Percentiles rank a stretch among this genome's conserved stretches.
These are phyloP conservation scores for Zosterops lateralis DNA, from an alignment of 2,113 vertebrate genomes.

Conservation along the genomic window DNA sequence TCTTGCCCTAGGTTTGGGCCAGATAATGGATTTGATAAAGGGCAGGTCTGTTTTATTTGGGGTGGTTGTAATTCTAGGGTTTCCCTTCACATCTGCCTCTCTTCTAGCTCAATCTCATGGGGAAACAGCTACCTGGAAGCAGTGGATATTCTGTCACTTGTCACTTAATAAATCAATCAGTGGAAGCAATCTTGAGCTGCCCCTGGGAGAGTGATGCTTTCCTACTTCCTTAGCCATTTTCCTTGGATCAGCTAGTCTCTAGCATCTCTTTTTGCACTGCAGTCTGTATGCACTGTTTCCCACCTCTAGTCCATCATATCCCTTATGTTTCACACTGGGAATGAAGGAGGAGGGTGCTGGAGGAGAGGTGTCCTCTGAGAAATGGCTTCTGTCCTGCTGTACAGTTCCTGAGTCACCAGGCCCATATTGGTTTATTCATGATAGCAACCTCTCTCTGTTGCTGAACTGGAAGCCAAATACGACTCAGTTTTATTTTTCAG, in stretches of 20 bases:
- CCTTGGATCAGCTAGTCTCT: neutral
- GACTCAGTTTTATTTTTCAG: slow-evolving; percentile 17
- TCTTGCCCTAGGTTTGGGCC: neutral
- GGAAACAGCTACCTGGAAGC: neutral
- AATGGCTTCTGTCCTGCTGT: neutral
- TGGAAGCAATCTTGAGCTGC: neutral
- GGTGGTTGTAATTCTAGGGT: neutral
- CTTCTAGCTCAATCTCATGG: neutral
- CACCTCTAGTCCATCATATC: neutral
- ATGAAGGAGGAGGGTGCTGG: neutral
- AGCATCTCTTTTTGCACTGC: neutral
- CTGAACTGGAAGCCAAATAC: slow-evolving; percentile 5
- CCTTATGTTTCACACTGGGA: neutral
- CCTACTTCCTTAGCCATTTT: neutral
- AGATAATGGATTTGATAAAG: neutral
- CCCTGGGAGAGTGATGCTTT: neutral
- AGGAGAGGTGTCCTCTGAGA: neutral
- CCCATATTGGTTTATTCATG: neutral
- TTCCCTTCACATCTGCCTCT: neutral
- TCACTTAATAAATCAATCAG: fast-evolving
- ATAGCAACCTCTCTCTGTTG: neutral
- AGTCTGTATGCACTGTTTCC: neutral
- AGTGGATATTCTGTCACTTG: neutral
- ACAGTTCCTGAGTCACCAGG: neutral
- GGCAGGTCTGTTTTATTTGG: neutral